These are phyloP conservation scores for Apaloderma vittatum DNA, from an alignment of 2,113 vertebrate genomes.

Conservation along the genomic window DNA sequence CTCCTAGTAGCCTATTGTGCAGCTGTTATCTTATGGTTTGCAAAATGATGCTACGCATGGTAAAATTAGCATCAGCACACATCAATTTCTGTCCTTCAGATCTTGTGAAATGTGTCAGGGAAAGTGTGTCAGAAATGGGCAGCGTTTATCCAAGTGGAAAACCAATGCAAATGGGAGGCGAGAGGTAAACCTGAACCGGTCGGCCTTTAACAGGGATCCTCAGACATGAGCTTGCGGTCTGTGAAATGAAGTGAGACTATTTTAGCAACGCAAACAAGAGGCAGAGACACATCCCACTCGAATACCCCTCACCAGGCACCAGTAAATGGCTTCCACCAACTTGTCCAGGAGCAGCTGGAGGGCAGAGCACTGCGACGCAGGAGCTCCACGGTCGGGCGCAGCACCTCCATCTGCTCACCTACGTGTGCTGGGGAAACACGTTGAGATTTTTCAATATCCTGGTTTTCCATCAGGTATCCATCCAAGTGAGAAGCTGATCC, in stretches of 20 bases:
- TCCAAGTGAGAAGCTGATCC: background rate
- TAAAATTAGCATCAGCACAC: background rate
- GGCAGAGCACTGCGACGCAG: rapidly evolving
- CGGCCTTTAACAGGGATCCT: rapidly evolving
- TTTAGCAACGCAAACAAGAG: background rate
- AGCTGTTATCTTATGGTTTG: rapidly evolving
- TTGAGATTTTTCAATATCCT: rapidly evolving
- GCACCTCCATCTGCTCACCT: background rate
- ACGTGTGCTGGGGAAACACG: background rate
- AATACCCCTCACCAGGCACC: rapidly evolving
- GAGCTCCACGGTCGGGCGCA: rapidly evolving
- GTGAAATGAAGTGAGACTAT: background rate
- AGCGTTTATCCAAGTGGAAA: background rate
- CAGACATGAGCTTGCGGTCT: rapidly evolving
- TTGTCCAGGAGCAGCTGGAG: background rate
- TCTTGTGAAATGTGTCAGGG: background rate
- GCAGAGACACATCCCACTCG: background rate
- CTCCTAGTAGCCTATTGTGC: background rate
- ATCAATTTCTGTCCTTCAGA: background rate
- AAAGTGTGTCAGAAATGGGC: background rate
- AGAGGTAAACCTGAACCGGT: background rate
- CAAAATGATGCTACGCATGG: rapidly evolving
- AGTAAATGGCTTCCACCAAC: rapidly evolving
- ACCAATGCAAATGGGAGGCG: background rate
- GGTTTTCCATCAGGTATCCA: rapidly evolving